Evolutionary conservation across 2,113 vertebrate species (phyloP).

Genomic region (Cochlearius cochlearius): DNA sequence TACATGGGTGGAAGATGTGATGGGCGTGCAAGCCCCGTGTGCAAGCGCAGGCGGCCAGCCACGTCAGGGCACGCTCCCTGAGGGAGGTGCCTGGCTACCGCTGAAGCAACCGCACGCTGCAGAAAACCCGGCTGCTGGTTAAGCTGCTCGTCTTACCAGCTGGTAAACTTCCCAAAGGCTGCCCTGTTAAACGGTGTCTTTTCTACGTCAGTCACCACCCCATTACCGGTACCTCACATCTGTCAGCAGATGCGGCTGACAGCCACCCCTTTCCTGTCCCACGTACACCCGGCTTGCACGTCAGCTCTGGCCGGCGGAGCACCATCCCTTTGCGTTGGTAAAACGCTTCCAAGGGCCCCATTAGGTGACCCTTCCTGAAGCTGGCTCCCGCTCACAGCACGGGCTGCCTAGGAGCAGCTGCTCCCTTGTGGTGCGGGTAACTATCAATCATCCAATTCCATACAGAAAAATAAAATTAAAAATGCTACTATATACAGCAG

Average conservation of each 20-base stretch:
- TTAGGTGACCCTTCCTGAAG: too few species aligned
- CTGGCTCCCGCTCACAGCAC: accelerated
- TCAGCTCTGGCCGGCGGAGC: not conserved
- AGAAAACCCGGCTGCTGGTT: accelerated
- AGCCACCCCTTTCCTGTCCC: accelerated
- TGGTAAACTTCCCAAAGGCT: accelerated
- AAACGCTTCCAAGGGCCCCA: accelerated
- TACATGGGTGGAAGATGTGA: too few species aligned
- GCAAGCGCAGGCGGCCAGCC: not conserved
- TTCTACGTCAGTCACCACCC: accelerated
- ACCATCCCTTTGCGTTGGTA: accelerated
- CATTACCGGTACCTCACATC: accelerated
- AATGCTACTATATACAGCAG: not conserved
- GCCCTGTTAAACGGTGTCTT: accelerated
- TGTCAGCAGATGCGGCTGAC: accelerated
- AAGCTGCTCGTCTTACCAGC: accelerated
- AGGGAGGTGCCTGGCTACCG: accelerated
- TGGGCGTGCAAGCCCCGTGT: accelerated
- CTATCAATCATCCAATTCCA: not conserved
- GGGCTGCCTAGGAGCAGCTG: not conserved
- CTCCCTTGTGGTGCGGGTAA: too few species aligned
- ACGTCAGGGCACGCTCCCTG: not conserved
- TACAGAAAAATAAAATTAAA: not conserved
- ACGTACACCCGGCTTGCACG: accelerated
- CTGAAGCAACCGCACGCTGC: accelerated